Base-by-base conservation (phyloP, 2,888 invertebrate species). In the Elegia similella region DNA sequence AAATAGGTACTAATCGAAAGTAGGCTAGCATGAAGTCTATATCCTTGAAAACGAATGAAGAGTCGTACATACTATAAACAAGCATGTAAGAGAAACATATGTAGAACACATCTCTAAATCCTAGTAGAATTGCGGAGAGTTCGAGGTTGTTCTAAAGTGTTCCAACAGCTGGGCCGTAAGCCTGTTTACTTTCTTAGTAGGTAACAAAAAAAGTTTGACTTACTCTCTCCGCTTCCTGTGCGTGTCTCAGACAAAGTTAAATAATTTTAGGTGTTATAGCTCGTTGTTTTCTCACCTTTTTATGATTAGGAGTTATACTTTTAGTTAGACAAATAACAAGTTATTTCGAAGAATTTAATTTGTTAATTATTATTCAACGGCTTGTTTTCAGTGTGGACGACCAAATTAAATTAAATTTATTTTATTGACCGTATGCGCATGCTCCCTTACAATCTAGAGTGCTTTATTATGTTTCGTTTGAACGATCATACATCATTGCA, bases 401-500 rank as follows among this genome's bases (percentile, higher is more conserved):
- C 1, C n/a, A 38, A n/a, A 32, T 34, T 2, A 15, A 48, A 23
- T 23, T n/a, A n/a, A n/a, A n/a, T 23, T 23, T 23, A 23, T 23
- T 23, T 43, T 32, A 16, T 1, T 30, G 10, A 38, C 7, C 42
- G 48, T 13, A 47, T 55, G 46, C 71, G 83, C 84, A 83, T 83
- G 83, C 71, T 62, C 63, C 66, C 60, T 71, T 62, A 57, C 59
- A 54, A 50, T 57, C 64, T 66, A 59, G 60, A 71, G 68, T 64
- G 77, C 78, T 78, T 84, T 69, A 72, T 76, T 74, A 63, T 73
- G 72, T 77, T 82, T 76, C 70, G 67, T 82, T 82, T 78, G 76
- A 80, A 79, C 82, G 73, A 75, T 72, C 76, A 75, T 76, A 76
- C 69, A 70, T 75, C 78, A 81, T 81, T 82, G 88, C 88, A 88